These are phyloP conservation scores for Aradophagus sp. DNA, from an alignment of 1,140 invertebrate species.

Conservation along the genomic window DNA sequence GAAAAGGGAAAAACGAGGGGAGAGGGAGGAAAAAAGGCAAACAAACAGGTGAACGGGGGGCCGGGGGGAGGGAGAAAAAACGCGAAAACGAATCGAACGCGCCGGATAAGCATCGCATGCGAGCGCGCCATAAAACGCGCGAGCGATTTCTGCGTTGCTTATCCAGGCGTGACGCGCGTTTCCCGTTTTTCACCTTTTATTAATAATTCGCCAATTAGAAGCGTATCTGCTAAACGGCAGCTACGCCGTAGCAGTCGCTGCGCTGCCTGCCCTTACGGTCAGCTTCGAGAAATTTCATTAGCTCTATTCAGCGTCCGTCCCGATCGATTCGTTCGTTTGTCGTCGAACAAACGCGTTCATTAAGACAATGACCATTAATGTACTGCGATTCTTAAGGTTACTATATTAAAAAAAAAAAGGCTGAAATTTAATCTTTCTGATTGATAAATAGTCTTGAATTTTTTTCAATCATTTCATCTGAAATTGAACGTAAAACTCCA, in stretches of 20 bases:
- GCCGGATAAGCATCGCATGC: slow-evolving; percentile 47
- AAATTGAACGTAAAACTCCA: too few species aligned
- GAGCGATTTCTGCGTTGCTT: slow-evolving; percentile 37
- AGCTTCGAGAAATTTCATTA: slow-evolving; percentile 44
- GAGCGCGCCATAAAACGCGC: slow-evolving; percentile 32
- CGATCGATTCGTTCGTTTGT: slow-evolving; percentile 24
- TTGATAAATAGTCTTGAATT: too few species aligned
- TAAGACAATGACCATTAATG: too few species aligned
- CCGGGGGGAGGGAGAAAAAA: too few species aligned
- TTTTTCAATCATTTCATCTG: too few species aligned
- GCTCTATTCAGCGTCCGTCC: slow-evolving; percentile 15
- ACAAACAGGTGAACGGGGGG: too few species aligned
- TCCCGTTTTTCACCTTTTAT: slow-evolving; percentile 53
- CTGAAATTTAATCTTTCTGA: too few species aligned
- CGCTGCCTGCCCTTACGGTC: slow-evolving; percentile 17
- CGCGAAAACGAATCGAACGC: slow-evolving; percentile 18
- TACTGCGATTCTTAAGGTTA: too few species aligned
- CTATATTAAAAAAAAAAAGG: too few species aligned
- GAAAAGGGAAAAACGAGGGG: too few species aligned
- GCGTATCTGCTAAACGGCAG: slow-evolving; percentile 49
- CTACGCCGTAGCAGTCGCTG: slow-evolving; percentile 25
- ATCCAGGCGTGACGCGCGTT: slow-evolving; percentile 41
- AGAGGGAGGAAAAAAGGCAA: too few species aligned
- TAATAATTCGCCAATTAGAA: slow-evolving; percentile 58
- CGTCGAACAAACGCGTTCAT: slow-evolving; percentile 5